These are phyloP conservation scores for Ochropleura leucogaster DNA, from an alignment of 2,888 invertebrate species.

Conservation along the genomic window DNA sequence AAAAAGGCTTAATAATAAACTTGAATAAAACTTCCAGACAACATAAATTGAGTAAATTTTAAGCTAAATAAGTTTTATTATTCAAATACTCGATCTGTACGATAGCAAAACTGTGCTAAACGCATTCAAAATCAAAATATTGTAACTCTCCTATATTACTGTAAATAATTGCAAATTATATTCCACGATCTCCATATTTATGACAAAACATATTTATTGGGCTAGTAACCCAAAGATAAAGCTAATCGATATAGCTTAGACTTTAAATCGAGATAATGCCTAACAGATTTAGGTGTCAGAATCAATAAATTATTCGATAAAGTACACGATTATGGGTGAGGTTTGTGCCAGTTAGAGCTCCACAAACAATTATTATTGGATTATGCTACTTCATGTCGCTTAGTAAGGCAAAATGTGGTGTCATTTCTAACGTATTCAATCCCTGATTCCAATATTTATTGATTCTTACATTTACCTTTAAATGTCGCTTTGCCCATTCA, in stretches of 20 bases:
- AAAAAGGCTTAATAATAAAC: too few relatives aligned
- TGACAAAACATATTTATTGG: constrained; percentile 24
- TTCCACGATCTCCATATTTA: constrained; percentile 45
- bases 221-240: constrained; percentile 28
- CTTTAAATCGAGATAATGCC: constrained; percentile 19
- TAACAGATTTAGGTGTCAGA: constrained; percentile 14
- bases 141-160: constrained; percentile 3
- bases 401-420: constrained; percentile 27
- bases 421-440: constrained; percentile 2
- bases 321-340: constrained; percentile 1
- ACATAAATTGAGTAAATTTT: neutral
- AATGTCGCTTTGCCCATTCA: constrained; percentile 45
- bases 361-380: constrained; percentile 19
- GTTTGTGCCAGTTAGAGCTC: neutral
- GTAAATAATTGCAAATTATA: constrained; percentile 32
- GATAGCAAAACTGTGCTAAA: neutral
- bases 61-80: neutral
- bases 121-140: constrained; percentile 16
- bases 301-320: constrained; percentile 31
- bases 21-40: neutral
- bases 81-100: too few relatives aligned
- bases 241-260: constrained; percentile 24
- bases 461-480: constrained; percentile 29
- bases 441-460: constrained; percentile 48
- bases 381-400: constrained; percentile 17